A percentile compares a stretch with the other conserved stretches of the same genome.
phyloP scores from a whole-genome alignment of 2,888 invertebrate species.

The Creontiades dilutus region DNA sequence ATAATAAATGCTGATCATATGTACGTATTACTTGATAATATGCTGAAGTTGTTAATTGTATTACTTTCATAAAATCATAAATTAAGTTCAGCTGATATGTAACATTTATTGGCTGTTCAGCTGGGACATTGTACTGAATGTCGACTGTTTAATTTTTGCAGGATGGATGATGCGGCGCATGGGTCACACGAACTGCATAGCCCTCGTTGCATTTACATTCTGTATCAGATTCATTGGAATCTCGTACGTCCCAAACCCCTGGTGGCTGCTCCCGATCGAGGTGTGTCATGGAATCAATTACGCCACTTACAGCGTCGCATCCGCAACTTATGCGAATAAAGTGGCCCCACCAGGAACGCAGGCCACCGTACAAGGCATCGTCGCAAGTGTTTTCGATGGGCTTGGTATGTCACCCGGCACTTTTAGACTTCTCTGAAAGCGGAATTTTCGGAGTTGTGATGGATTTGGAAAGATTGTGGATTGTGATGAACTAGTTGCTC shows the following conservation, averaged over 20 bases:
- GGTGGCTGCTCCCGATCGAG: constrained; percentile 29
- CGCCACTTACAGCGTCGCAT: constrained; percentile 5
- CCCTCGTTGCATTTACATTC: not conserved
- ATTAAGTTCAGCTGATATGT: no score
- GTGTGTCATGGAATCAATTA: not conserved
- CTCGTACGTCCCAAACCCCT: not conserved
- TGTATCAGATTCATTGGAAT: not conserved
- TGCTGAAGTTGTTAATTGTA: no score
- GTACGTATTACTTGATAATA: no score
- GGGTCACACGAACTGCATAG: not conserved
- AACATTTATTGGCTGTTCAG: no score
- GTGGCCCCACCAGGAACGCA: constrained; percentile 10
- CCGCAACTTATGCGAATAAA: constrained; percentile 9
- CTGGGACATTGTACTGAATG: no score
- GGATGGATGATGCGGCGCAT: not conserved
- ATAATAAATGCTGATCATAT: no score
- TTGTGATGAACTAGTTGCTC: no score
- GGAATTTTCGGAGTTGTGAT: no score
- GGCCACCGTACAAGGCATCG: constrained; percentile 11
- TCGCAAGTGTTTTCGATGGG: not conserved
- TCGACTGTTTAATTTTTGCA: not conserved
- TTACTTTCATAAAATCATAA: no score
- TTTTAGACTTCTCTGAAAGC: no score
- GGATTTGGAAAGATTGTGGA: no score
- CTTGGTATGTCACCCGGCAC: not conserved